These are phyloP conservation scores for Pangasius macronema DNA, from an alignment of 2,797 vertebrate species.

Conservation along the genomic window DNA sequence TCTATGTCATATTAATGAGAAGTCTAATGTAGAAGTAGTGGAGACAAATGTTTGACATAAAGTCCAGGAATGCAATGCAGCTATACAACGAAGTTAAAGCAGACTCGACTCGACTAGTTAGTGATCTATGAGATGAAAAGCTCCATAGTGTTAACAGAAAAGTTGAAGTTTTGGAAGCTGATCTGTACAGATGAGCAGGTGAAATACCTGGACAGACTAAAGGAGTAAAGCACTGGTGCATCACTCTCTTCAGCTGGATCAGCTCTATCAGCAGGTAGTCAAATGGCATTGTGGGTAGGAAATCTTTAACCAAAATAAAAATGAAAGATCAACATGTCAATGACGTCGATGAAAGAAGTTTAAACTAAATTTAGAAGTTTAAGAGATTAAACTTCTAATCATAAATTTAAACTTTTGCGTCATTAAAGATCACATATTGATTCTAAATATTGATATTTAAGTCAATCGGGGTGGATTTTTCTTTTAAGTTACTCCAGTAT, in stretches of 20 bases:
- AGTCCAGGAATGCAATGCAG: background rate
- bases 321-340: background rate
- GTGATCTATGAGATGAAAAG: background rate
- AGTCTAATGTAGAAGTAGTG: background rate
- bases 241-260: background rate
- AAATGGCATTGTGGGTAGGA: background rate
- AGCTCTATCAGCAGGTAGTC: background rate
- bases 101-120: background rate
- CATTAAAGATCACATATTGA: background rate
- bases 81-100: background rate
- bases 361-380: background rate
- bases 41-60: background rate
- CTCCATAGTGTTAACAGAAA: background rate
- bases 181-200: background rate
- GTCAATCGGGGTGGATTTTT: background rate
- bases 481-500: background rate
- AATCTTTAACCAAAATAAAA: background rate
- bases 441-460: background rate
- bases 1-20: background rate
- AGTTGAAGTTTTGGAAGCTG: background rate
- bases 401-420: background rate
- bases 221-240: background rate
- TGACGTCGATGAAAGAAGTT: background rate
- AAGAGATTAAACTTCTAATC: background rate
- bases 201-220: background rate